Evolutionary conservation across 2,113 vertebrate species (phyloP).

Genomic region (Pygoscelis antarcticus): DNA sequence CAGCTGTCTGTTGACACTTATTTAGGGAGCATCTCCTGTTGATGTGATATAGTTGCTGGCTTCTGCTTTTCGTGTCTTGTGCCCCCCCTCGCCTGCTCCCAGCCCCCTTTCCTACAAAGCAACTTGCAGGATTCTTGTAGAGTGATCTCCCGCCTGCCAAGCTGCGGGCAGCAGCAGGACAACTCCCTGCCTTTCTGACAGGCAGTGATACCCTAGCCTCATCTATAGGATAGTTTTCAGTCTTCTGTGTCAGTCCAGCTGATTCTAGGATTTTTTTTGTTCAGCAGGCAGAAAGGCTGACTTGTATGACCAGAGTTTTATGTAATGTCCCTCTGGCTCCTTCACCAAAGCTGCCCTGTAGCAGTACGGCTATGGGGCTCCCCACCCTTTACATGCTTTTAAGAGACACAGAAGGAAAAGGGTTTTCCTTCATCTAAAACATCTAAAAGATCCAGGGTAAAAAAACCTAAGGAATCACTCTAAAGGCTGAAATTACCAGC

Average conservation of each 20-base stretch:
- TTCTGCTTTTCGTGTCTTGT: neutral
- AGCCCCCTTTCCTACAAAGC: neutral
- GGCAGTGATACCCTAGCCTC: neutral
- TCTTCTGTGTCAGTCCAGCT: neutral
- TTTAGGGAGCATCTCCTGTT: neutral
- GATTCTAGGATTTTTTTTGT: neutral
- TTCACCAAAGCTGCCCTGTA: neutral
- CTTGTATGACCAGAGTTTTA: neutral
- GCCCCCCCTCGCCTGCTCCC: accelerated
- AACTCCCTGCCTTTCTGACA: neutral
- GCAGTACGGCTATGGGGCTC: neutral
- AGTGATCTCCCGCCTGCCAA: neutral
- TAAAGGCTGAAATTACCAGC: neutral
- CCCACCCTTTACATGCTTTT: neutral
- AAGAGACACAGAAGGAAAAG: neutral
- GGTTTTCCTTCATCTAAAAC: neutral
- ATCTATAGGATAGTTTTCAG: neutral
- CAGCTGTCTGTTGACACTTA: neutral
- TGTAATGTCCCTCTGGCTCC: neutral
- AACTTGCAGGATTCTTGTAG: neutral
- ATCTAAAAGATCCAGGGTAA: neutral
- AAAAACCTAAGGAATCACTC: neutral
- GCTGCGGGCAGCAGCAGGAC: neutral
- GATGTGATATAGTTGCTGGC: neutral
- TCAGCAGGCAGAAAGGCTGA: neutral